These are phyloP conservation scores for Clavelina lepadiformis DNA, from an alignment of 23 tunicate genomes.

Conservation along the genomic window DNA sequence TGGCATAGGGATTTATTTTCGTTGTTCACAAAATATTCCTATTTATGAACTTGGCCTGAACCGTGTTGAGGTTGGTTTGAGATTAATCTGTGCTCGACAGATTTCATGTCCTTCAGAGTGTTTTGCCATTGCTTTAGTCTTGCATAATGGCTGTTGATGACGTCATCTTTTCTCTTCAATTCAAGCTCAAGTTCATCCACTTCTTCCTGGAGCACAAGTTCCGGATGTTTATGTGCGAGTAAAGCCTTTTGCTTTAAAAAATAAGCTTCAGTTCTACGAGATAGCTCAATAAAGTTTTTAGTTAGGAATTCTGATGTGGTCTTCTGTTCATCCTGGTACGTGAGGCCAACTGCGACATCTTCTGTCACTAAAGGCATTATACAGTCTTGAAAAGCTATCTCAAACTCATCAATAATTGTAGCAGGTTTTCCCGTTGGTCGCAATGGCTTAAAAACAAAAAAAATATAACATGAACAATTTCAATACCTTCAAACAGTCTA, in stretches of 20 bases:
- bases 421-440: background rate
- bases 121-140: constrained; percentile 60
- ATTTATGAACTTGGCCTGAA: too few species aligned
- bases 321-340: constrained; percentile 40
- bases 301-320: constrained; percentile 46
- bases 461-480: too few species aligned
- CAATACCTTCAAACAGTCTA: too few species aligned
- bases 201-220: constrained; percentile 39
- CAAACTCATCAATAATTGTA: constrained; percentile 35
- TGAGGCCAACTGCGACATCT: constrained; percentile 18
- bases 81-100: too few species aligned
- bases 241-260: constrained; percentile 42
- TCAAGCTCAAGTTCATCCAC: constrained; percentile 52
- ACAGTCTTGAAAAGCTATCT: constrained; percentile 48
- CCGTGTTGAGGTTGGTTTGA: too few species aligned
- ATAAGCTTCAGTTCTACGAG: constrained; percentile 56
- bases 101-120: too few species aligned
- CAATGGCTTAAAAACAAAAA: too few species aligned
- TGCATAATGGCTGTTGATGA: constrained; percentile 9
- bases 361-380: constrained; percentile 35
- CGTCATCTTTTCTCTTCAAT: constrained; percentile 34
- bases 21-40: too few species aligned
- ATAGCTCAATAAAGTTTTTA: constrained; percentile 38
- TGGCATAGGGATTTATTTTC: too few species aligned
- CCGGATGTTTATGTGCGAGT: constrained; percentile 46